Base-by-base conservation (phyloP, 2,888 invertebrate species). In the Argyresthia goedartella region DNA sequence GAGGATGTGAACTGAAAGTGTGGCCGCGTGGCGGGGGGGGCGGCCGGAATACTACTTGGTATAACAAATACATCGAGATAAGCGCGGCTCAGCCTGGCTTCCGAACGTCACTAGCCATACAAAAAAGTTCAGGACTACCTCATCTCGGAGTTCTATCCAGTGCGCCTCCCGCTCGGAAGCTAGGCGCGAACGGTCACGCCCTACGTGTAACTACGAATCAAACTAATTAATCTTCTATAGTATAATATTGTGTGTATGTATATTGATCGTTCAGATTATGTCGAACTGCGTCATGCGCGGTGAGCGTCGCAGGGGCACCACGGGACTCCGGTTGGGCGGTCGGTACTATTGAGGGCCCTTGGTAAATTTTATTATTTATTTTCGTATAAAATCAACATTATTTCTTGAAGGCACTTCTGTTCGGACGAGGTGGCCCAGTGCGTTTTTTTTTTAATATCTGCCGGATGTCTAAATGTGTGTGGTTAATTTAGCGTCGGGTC, bases 351-450 rank as follows among this genome's bases (percentile, higher is more conserved):
- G 92, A 92, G 94, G 94, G 94, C 93, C 94, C 91, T 87, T 91
- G 90, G 67, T 90, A 91, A 90, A 90, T 89, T 90, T 91, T 91
- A 60, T 89, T 88, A 86, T 70, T 77, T 87, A 89, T 89, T 91
- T 90, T 91, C 90, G 91, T 92, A 93, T 92, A 94, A 94, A 94
- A 91, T 90, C 91, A 93, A 93, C 90, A 91, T 74, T 79, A 43
- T 13, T 66, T 82, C n/a, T 90, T 93, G 95, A 95, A 95, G 95
- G 95, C 95, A 95, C 95, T 94, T 95, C 91, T 92, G 92, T 92
- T 92, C 94, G 94, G 95, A 95, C 95, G 94, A 93, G 91, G 90
- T 92, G 94, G 94, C 94, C 94, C 94, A 93, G 91, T 92, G 92
- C 88, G 86, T 89, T 89, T 88, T 89, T 89, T 89, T 89, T 87